phyloP scores from a whole-genome alignment of 2,797 vertebrate species.

The Garrulus glandarius region DNA sequence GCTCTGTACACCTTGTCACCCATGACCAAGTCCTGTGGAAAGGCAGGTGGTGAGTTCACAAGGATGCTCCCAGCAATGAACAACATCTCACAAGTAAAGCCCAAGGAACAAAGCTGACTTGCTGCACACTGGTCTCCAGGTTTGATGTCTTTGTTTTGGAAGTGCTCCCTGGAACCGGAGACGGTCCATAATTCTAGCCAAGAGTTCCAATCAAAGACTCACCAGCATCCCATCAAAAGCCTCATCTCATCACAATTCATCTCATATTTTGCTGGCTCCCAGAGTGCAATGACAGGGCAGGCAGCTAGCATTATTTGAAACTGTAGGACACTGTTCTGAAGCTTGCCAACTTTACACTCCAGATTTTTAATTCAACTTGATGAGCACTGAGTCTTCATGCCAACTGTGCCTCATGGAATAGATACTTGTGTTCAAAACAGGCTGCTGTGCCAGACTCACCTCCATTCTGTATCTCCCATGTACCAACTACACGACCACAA shows the following conservation, averaged over 20 bases:
- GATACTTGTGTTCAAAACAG: background rate
- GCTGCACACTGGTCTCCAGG: background rate
- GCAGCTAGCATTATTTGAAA: background rate
- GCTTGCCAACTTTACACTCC: background rate
- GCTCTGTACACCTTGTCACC: background rate
- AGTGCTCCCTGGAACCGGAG: background rate
- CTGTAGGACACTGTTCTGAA: background rate
- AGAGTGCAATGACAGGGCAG: background rate
- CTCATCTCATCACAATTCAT: background rate
- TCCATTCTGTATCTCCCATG: background rate
- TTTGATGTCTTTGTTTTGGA: background rate
- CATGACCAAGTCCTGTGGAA: background rate
- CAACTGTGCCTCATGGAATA: background rate
- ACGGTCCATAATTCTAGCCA: background rate
- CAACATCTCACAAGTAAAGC: background rate
- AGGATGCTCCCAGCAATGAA: background rate
- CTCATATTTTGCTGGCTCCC: background rate
- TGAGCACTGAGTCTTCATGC: background rate
- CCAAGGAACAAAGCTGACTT: background rate
- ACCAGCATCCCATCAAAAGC: background rate
- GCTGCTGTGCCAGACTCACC: background rate
- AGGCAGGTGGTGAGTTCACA: background rate
- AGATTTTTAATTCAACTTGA: constrained; percentile 20
- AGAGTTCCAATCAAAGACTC: background rate
- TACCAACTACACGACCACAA: background rate